phyloP scores from a whole-genome alignment of 2,797 vertebrate species.

The Mionectes olivaceus region DNA sequence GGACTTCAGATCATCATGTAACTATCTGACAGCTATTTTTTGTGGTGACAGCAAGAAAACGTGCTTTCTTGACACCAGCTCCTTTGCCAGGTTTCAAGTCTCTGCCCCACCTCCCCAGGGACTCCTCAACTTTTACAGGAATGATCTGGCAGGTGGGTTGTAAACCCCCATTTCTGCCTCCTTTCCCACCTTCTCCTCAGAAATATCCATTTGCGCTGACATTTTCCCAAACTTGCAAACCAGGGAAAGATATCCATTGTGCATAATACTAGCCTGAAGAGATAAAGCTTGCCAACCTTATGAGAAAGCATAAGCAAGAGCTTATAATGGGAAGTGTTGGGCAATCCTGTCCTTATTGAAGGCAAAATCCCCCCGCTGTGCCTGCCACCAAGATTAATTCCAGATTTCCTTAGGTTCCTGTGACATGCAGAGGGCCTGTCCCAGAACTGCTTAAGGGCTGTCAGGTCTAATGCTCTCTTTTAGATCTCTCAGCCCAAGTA shows the following conservation, averaged over 20 bases:
- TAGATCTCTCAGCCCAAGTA: neutral
- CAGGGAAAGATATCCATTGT: neutral
- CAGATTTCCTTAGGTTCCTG: conserved; percentile 44
- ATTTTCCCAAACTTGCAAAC: neutral
- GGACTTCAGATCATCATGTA: neutral
- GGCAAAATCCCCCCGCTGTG: neutral
- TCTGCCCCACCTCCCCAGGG: neutral
- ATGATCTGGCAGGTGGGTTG: neutral
- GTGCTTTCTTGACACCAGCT: neutral
- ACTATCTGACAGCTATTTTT: neutral
- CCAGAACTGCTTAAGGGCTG: neutral
- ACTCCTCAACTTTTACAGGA: neutral
- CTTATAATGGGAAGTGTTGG: conserved; percentile 48
- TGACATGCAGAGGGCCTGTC: neutral
- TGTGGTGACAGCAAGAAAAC: neutral
- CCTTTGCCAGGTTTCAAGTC: neutral
- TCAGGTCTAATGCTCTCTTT: neutral
- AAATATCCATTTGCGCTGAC: neutral
- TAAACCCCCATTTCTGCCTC: neutral
- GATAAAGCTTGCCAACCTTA: conserved; percentile 26
- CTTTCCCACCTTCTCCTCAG: neutral
- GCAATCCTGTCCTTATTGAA: conserved; percentile 39
- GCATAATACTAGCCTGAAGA: neutral
- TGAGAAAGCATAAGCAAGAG: conserved; percentile 38
- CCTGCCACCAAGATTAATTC: conserved; percentile 54